These are phyloP conservation scores for Eucidaris tribuloides DNA, from an alignment of 35 echinoderm and acorn worm species.

Conservation along the genomic window DNA sequence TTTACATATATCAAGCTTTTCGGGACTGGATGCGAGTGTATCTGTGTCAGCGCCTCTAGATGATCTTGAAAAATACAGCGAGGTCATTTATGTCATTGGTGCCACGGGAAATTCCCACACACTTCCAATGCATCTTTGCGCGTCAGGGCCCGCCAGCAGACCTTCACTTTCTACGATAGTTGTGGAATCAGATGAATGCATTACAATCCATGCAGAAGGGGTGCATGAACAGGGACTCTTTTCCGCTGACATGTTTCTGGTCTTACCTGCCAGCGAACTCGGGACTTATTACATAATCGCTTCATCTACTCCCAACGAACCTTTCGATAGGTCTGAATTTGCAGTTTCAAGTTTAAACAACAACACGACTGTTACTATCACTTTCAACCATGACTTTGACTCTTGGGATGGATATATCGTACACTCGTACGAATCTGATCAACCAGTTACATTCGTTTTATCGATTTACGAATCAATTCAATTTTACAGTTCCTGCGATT, in stretches of 20 bases:
- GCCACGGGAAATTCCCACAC: neutral
- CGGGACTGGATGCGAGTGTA: neutral
- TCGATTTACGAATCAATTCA: neutral
- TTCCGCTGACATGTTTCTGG: neutral
- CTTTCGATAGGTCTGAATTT: neutral
- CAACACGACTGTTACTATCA: neutral
- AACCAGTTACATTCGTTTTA: neutral
- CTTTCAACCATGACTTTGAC: neutral
- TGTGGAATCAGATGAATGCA: neutral
- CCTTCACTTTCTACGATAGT: neutral
- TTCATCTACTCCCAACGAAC: neutral
- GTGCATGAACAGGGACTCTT: neutral
- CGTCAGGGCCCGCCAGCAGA: neutral
- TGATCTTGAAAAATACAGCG: neutral
- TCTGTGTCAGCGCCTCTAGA: neutral
- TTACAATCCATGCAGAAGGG: neutral
- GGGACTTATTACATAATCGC: neutral
- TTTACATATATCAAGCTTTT: neutral
- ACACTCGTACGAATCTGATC: neutral
- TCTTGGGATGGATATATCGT: neutral
- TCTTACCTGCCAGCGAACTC: neutral
- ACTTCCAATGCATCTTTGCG: neutral
- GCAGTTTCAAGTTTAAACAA: neutral
- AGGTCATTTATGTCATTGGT: neutral
- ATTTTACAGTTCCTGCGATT: neutral